phyloP scores from a whole-genome alignment of 2,888 invertebrate species.

The Eucriotettix oculatus region DNA sequence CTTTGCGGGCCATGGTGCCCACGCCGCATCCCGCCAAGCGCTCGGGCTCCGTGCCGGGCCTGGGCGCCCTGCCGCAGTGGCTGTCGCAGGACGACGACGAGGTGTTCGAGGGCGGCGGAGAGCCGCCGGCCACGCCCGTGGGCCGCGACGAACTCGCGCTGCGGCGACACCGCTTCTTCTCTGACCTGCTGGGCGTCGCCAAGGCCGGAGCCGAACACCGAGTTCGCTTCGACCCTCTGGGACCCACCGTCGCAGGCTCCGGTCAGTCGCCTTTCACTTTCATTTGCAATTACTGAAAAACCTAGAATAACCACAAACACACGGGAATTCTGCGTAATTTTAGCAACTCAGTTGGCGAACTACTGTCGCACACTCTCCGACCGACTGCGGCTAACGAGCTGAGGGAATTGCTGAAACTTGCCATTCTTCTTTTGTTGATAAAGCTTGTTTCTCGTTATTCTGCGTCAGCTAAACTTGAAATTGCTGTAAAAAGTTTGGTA shows the following conservation, averaged over 20 bases:
- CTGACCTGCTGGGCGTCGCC: slow-evolving; percentile 56
- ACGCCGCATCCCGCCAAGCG: slow-evolving; percentile 13
- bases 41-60: slow-evolving; percentile 7
- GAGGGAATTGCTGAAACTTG: no score
- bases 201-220: slow-evolving; percentile 56
- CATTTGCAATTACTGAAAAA: no score
- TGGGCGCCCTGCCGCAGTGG: slow-evolving; percentile 11
- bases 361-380: no score
- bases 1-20: slow-evolving; percentile 3
- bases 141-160: slow-evolving; percentile 63
- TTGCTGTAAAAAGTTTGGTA: no score
- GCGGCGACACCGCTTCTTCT: slow-evolving; percentile 59
- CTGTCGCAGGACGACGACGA: slow-evolving; percentile 18
- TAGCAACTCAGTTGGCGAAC: no score
- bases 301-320: no score
- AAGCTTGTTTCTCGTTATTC: no score
- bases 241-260: slow-evolving; percentile 40
- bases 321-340: no score
- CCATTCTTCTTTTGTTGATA: no score
- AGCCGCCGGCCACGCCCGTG: slow-evolving; percentile 59
- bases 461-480: no score
- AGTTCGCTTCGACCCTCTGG: slow-evolving; percentile 57
- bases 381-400: no score
- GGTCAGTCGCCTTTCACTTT: slow-evolving; percentile 1
- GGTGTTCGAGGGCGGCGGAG: slow-evolving; percentile 29